Evolutionary conservation across 2,888 invertebrate genomes (phyloP), one percentile per base, ranked within the genome.

Genomic region (Pseudeuparius sepicola): DNA sequence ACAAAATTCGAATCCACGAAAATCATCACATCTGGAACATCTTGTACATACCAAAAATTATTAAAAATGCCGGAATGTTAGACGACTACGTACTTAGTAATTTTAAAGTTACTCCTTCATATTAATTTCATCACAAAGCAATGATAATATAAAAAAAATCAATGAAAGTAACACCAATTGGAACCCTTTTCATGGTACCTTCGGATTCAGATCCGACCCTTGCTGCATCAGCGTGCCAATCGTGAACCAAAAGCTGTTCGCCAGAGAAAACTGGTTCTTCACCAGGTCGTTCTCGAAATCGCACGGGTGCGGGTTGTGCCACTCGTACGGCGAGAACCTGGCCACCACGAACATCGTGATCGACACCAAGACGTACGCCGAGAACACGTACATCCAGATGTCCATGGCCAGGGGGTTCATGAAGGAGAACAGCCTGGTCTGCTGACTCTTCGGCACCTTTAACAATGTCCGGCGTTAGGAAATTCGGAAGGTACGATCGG

Each of bases 221-320:
- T 87, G 86, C 53, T 86, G 86, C 79, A 89, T 84, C 31, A 89
- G 67, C 1, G 86, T 86, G n/a, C 86, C 87, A 34, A 86, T 82
- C 14, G 84, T 80, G 60, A 87, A 87, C 87, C 87, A 88, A 59
- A 88, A 81, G 52, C 81, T 80, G 60, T 89, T 87, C 16, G 82
- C 71, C 44, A 88, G 61, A 13, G 81, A 78, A 58, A 89, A 89
- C 55, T 86, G 83, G 61, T 87, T 88, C 56, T 80, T 78, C 25
- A 74, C 67, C 14, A 71, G 62, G 47, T 69, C 69, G 45, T 67
- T 68, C 42, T 75, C 73, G 34, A 67, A 57, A 50, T 78, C 73
- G 53, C 77, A 78, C 0, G 76, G 78, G 54, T 78, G 77, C 2
- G 78, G 78, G 55, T 78, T 77, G 49, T 77, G 75, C 78, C 80